Base-by-base conservation (phyloP, 2,888 invertebrate genomes). In the Pseudoips prasinana region DNA sequence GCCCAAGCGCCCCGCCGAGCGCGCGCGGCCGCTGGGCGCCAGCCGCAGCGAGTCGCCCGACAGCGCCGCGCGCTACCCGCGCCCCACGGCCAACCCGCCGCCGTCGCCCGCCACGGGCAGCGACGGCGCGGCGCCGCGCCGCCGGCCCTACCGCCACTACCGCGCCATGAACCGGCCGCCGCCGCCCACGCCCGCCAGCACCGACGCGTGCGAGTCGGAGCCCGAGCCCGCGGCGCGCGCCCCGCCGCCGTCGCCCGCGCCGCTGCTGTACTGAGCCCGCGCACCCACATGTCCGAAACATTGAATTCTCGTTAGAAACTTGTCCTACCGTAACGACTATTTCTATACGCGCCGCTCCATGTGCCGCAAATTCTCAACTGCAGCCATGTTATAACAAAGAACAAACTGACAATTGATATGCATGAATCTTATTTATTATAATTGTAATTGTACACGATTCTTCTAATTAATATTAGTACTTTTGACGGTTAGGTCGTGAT, bases 111-210 rank as follows among this genome's bases (percentile, higher is more conserved):
- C 96, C 7, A 94, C 95, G 0, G 92, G 92, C 91, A 64, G 91
- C 89, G 54, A 90, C 84, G 68, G 94, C 94, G 7, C 93, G 3
- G 90, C 90, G 90, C 52, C 90, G 81, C 85, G 92, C 8, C 93
- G 94, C 33, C 91, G 93, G 38, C 93, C 95, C 1, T 94, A 94
- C 76, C 90, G 94, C 11, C 94, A 95, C 76, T 94, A 95, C 74
- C 78, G 92, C 49, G 94, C 94, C 44, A 94, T 93, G 81, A 94
- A 95, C 73, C 95, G 96, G 0, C 97, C 97, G 4, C 98, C 97
- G 11, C 97, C 97, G 7, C 98, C 98, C 10, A 98, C 98, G 0
- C 98, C 97, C 69, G 96, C 96, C 51, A 97, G 98, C 19, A 98
- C 98, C 57, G 95, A 97, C 50, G 97, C 96, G 63, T 96, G 96